A percentile compares a stretch with the other conserved stretches of the same genome.
Evolutionary conservation across 2,113 vertebrate genomes (phyloP).

Genomic region (Marmota monax): DNA sequence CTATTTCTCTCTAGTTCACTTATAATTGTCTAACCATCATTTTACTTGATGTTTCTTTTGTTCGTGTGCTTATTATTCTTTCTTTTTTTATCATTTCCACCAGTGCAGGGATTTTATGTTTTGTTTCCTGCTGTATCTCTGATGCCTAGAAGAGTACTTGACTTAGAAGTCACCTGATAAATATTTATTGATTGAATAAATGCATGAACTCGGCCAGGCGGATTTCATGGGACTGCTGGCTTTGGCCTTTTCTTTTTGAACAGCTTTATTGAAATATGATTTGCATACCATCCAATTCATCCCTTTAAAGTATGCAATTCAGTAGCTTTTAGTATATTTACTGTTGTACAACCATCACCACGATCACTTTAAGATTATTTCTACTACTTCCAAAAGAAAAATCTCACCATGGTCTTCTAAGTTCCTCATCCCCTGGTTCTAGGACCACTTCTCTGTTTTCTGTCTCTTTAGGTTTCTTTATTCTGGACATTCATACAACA

Average conservation of each 20-base stretch:
- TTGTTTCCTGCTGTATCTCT: not conserved
- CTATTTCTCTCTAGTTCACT: not conserved
- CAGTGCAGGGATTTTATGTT: not conserved
- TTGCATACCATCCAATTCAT: not conserved
- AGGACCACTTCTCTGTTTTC: not conserved
- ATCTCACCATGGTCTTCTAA: not conserved
- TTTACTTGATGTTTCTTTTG: conserved; percentile 1
- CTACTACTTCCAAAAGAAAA: not conserved
- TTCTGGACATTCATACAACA: not conserved
- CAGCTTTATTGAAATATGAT: conserved; percentile 19
- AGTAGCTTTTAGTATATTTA: not conserved
- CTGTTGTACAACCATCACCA: not conserved
- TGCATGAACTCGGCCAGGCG: not conserved
- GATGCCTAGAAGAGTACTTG: not conserved
- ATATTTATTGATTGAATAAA: conserved; percentile 18
- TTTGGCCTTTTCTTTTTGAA: not conserved
- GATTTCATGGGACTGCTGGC: not conserved
- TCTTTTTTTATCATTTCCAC: not conserved
- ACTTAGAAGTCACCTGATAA: conserved; percentile 19
- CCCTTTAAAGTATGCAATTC: not conserved
- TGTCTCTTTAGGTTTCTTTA: not conserved
- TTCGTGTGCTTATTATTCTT: not conserved
- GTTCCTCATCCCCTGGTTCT: no score
- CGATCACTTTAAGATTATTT: not conserved
- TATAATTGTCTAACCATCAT: not conserved